phyloP scores from a whole-genome alignment of 2,888 invertebrate genomes.

The Trachelus stipa region DNA sequence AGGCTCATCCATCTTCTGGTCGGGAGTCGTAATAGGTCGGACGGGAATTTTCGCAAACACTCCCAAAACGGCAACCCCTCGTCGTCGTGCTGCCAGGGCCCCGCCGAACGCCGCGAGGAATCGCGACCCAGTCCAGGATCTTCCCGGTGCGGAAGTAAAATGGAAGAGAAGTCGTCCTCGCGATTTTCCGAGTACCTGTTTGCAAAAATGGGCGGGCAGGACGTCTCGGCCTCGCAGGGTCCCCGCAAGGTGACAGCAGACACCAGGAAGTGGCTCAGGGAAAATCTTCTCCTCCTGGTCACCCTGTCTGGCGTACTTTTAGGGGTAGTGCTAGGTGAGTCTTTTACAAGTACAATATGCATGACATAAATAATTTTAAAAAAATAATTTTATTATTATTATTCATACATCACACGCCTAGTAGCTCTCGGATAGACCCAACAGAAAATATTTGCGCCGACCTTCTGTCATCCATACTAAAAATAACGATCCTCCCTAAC shows the following conservation, averaged over 20 bases:
- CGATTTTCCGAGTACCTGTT: constrained; percentile 83
- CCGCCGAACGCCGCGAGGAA: constrained; percentile 64
- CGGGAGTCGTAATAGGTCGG: constrained; percentile 59
- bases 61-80: constrained; percentile 67
- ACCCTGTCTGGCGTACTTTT: constrained; percentile 84
- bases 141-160: constrained; percentile 54
- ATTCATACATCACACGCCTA: background rate
- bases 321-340: constrained; percentile 80
- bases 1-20: constrained; percentile 55
- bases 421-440: background rate
- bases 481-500: background rate
- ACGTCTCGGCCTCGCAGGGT: constrained; percentile 69
- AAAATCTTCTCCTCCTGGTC: constrained; percentile 82
- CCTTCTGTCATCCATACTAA: background rate
- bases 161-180: constrained; percentile 65
- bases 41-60: constrained; percentile 62
- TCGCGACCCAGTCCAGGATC: constrained; percentile 51
- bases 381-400: background rate
- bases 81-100: constrained; percentile 64
- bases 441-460: background rate
- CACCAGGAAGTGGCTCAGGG: constrained; percentile 75
- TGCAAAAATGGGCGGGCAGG: constrained; percentile 78
- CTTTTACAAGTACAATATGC: background rate
- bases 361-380: background rate
- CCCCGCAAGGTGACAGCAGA: constrained; percentile 76